Evolutionary conservation across 2,797 vertebrate species (phyloP), one percentile per base, ranked within the genome.

Genomic region (Myripristis murdjan): DNA sequence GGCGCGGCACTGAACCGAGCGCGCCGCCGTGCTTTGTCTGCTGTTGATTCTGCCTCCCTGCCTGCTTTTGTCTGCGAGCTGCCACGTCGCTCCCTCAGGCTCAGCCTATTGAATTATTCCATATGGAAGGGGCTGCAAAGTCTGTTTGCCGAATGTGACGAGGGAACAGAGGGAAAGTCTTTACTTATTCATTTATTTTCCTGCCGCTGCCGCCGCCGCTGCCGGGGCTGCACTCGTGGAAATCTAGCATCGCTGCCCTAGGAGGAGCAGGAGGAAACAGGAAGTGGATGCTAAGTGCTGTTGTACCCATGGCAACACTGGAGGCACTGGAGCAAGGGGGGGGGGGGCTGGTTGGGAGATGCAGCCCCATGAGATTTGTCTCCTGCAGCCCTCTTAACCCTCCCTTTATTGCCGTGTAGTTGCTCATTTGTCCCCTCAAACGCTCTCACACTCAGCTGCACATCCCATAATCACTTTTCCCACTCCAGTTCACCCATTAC

Each of bases 151-250:
- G 69, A 84, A 84, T 67, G 60, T 46, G 64, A 73, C 1, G 51
- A 64, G 60, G 72, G 64, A 89, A 63, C 74, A 72, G 73, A 73
- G 60, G 72, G 46, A 80, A 70, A 81, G 79, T 72, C 76, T 87
- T 92, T 84, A 89, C 71, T 90, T 87, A 88, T 92, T 91, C 63
- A 90, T 90, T 83, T 75, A 63, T 72, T 60, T 81, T 72, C 39
- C 56, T 76, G 31, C 71, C 59, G 63, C 71, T 59, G 63, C 76
- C 43, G 64, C 18, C 14, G 62, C 43, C 28, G 33, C 43, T 58
- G 39, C 51, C 71, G 59, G 47, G 20, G 54, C 72, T 77, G 84
- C 80, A 79, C 86, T 87, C 82, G 79, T 64, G 31, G 68, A 80
- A 70, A 56, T 55, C 70, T 41, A 64, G 58, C 64, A 64, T 59